These are phyloP conservation scores for Hyphantria cunea DNA, from an alignment of 1,140 invertebrate species.

Conservation along the genomic window DNA sequence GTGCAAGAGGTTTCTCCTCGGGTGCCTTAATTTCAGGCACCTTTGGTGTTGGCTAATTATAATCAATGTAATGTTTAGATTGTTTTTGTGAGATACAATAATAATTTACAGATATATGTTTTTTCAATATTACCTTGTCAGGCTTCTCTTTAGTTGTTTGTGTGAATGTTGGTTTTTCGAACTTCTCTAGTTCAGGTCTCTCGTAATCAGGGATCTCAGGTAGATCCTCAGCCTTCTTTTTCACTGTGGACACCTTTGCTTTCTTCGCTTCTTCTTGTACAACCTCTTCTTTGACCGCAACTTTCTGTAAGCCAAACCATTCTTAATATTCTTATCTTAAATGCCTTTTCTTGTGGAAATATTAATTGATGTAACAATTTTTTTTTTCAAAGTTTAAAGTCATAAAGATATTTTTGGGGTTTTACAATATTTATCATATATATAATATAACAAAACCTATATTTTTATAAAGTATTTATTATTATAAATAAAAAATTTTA, in stretches of 20 bases:
- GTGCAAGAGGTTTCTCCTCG: slow-evolving; percentile 84
- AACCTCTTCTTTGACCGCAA: slow-evolving; percentile 67
- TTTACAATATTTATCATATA: too few species aligned
- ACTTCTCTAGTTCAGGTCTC: slow-evolving; percentile 82
- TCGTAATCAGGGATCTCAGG: slow-evolving; percentile 89
- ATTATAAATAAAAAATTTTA: too few species aligned
- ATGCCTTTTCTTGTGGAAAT: too few species aligned
- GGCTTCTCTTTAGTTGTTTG: slow-evolving; percentile 67
- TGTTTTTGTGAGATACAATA: neutral
- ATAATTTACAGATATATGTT: neutral
- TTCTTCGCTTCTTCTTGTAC: slow-evolving; percentile 72
- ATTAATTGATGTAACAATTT: too few species aligned
- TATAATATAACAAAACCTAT: too few species aligned
- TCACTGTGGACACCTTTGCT: slow-evolving; percentile 64
- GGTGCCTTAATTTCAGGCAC: slow-evolving; percentile 89
- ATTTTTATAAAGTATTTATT: too few species aligned
- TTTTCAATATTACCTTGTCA: slow-evolving; percentile 25
- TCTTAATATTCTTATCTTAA: slow-evolving; percentile 9
- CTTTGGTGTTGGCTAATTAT: slow-evolving; percentile 74
- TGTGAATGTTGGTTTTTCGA: slow-evolving; percentile 76
- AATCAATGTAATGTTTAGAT: slow-evolving; percentile 6
- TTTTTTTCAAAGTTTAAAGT: too few species aligned
- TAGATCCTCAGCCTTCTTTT: slow-evolving; percentile 84
- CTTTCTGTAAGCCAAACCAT: slow-evolving; percentile 63
- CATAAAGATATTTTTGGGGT: too few species aligned